These are phyloP conservation scores for Sandelia bainsii DNA, from an alignment of 2,797 vertebrate genomes.

Conservation along the genomic window DNA sequence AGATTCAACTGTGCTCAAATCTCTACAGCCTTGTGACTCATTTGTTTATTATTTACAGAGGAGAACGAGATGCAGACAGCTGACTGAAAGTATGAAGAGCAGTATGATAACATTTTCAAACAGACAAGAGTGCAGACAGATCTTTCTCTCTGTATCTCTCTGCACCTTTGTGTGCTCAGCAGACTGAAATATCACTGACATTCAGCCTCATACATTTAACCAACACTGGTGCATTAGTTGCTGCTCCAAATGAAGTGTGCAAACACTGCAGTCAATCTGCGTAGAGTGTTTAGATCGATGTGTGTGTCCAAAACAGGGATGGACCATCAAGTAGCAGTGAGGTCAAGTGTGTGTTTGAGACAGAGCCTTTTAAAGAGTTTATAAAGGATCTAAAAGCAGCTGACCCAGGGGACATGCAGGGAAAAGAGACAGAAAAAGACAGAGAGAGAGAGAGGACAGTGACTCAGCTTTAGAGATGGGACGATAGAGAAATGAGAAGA, in stretches of 20 bases:
- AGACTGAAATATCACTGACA: slow-evolving; percentile 49
- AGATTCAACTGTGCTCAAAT: background rate
- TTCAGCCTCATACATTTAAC: slow-evolving; percentile 32
- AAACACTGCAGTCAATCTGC: slow-evolving; percentile 22
- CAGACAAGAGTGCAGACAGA: slow-evolving; percentile 17
- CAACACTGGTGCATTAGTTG: slow-evolving; percentile 2
- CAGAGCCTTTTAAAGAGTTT: slow-evolving; percentile 62
- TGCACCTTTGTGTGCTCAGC: slow-evolving; percentile 37
- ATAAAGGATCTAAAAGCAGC: slow-evolving; percentile 36
- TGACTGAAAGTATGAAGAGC: slow-evolving; percentile 7
- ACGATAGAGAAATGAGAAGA: slow-evolving; percentile 6
- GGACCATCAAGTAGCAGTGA: slow-evolving; percentile 18
- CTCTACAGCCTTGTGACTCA: background rate
- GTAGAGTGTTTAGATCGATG: background rate
- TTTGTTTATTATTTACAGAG: slow-evolving; percentile 17
- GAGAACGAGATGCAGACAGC: slow-evolving; percentile 9
- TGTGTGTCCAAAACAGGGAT: slow-evolving; percentile 13
- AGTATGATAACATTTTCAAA: slow-evolving; percentile 33
- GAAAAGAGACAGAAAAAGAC: slow-evolving; percentile 1
- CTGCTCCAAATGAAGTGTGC: slow-evolving; percentile 32
- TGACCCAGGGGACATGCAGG: slow-evolving; percentile 23
- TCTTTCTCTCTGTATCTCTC: slow-evolving; percentile 18
- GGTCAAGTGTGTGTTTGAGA: slow-evolving; percentile 63
- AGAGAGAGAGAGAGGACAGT: slow-evolving; percentile 6
- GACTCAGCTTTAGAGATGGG: slow-evolving; percentile 46